Evolutionary conservation across 2,888 invertebrate genomes (phyloP), one percentile per base, ranked within the genome.

Genomic region (Lepidochitona cinerea): DNA sequence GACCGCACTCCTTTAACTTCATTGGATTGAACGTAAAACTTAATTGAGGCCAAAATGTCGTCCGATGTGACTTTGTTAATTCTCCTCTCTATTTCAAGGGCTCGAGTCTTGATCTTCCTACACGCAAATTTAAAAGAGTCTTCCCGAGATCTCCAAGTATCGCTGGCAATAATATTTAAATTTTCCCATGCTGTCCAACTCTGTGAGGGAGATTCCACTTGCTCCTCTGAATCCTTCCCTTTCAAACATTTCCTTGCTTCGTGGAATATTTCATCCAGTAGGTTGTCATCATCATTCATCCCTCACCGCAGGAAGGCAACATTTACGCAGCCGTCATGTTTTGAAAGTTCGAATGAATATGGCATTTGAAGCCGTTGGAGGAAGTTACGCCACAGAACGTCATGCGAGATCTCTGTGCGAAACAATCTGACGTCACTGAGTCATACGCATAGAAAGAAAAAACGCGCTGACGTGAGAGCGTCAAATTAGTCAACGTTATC

Each of bases 231-330:
- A 29, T 59, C 23, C 23, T 29, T 18, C 14, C 32, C 29, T 4
- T 26, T 59, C 29, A 59, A 29, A 14, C 32, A 1, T 29, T 26
- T 59, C 59, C 59, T 59, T 14, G 59, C 59, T 29, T 59, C 59
- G 59, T 59, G 59, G 32, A 59, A 59, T 59, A 59, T 59, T 59
- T 59, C 59, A 59, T 59, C 59, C 59, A 59, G 29, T 29, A 59
- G 26, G 59, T 26, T 59, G 2, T 59, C 59, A 59, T 59, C 26
- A 29, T 59, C 26, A 7, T 23, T 29, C 59, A 59, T 59, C 23
- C 9, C 18, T 41, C 18, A 41, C 18, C 9, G 41, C 18, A 18
- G 18, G 18, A 41, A 41, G 18, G 41, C n/a, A n/a, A n/a, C n/a
- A n/a, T n/a, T n/a, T n/a, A n/a, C n/a, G n/a, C n/a, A n/a, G n/a